Percentiles rank a stretch among this genome's conserved stretches.
Evolutionary conservation across 2,888 invertebrate species (phyloP).

Genomic region (Hydraecia micacea): DNA sequence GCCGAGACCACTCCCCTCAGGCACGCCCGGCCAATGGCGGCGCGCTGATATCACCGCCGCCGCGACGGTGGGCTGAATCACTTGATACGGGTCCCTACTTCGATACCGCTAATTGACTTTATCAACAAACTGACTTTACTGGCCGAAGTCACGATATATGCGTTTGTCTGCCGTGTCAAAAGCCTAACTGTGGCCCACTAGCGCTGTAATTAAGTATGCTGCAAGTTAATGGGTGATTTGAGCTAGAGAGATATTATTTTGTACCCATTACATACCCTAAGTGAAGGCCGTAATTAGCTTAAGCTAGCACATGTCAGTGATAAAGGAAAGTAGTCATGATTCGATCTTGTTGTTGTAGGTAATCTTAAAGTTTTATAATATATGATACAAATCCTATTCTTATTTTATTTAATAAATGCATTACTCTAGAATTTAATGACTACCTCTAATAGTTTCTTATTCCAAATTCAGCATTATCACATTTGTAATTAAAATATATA

Average conservation of each 20-base stretch:
- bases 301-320: slow-evolving; percentile 28
- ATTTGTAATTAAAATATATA: slow-evolving; percentile 9
- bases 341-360: not conserved
- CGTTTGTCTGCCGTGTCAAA: slow-evolving; percentile 89
- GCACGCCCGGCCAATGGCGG: slow-evolving; percentile 84
- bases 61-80: slow-evolving; percentile 87
- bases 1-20: slow-evolving; percentile 85
- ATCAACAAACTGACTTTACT: slow-evolving; percentile 90
- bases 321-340: slow-evolving; percentile 23
- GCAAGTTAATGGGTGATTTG: slow-evolving; percentile 84
- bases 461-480: slow-evolving; percentile 15
- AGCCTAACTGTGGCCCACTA: slow-evolving; percentile 88
- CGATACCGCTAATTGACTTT: slow-evolving; percentile 90
- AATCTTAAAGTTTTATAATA: slow-evolving; percentile 2
- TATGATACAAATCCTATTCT: not conserved
- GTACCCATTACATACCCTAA: slow-evolving; percentile 57
- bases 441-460: not conserved
- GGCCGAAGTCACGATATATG: slow-evolving; percentile 89
- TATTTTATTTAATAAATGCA: slow-evolving; percentile 19
- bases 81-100: slow-evolving; percentile 88
- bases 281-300: slow-evolving; percentile 50
- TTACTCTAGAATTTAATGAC: slow-evolving; percentile 1
- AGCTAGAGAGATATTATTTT: slow-evolving; percentile 70
- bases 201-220: slow-evolving; percentile 86
- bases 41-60: slow-evolving; percentile 77